Evolutionary conservation across 2,113 vertebrate species (phyloP).

Genomic region (Mungos mungo): DNA sequence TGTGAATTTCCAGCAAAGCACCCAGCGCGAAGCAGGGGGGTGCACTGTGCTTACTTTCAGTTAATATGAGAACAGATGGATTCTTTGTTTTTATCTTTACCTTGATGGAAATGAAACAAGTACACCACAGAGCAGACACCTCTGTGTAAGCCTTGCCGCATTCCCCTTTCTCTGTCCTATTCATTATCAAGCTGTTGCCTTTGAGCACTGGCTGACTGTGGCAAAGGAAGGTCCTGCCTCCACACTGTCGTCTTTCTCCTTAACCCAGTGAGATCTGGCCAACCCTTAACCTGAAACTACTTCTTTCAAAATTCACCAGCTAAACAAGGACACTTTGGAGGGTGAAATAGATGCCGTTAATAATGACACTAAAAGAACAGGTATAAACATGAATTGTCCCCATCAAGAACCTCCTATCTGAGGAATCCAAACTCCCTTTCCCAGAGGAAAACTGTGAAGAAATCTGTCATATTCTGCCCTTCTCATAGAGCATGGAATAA

Average conservation of each 20-base stretch:
- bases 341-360: neutral
- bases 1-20: neutral
- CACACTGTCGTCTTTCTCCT: neutral
- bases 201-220: too few species aligned
- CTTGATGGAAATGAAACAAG: neutral
- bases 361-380: neutral
- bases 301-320: neutral
- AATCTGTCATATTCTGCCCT: neutral
- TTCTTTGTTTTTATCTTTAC: neutral
- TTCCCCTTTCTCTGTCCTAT: neutral
- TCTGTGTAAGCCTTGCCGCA: too few species aligned
- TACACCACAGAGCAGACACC: neutral
- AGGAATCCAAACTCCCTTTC: neutral
- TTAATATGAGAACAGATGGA: neutral
- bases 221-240: neutral
- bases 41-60: rapidly evolving
- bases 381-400: neutral
- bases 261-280: neutral
- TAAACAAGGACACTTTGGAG: neutral
- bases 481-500: neutral
- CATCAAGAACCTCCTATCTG: neutral
- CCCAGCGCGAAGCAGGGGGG: neutral
- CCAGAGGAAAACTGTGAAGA: neutral
- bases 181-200: neutral
- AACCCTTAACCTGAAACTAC: neutral